Percentiles rank a stretch among this genome's conserved stretches.
phyloP scores from a whole-genome alignment of 2,888 invertebrate genomes.

The Beris morrisii region DNA sequence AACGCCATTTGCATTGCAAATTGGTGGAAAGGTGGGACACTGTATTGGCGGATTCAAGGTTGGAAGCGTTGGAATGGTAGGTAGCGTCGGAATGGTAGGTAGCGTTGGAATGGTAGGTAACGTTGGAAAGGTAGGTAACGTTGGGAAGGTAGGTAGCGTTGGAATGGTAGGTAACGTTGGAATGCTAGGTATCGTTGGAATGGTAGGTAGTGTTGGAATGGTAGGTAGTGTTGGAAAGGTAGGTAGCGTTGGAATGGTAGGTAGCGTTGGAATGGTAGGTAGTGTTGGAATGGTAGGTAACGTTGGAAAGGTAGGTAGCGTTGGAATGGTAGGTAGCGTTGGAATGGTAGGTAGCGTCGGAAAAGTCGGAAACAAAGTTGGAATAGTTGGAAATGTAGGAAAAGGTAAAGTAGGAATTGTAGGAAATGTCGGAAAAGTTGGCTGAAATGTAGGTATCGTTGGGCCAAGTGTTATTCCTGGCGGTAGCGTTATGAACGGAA shows the following conservation, averaged over 20 bases:
- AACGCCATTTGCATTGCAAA: conserved; percentile 49
- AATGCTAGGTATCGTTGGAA: conserved; percentile 9
- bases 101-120: conserved; percentile 29
- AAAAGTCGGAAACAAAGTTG: conserved; percentile 28
- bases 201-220: conserved; percentile 17
- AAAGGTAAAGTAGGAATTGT: conserved; percentile 40
- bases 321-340: conserved; percentile 1
- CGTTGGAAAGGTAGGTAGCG: conserved; percentile 23
- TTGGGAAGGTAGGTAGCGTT: background rate
- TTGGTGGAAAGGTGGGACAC: conserved; percentile 47
- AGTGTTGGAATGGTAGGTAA: conserved; percentile 43
- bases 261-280: conserved; percentile 38
- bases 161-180: conserved; percentile 24
- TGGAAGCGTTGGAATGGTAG: conserved; percentile 24
- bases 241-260: conserved; percentile 27
- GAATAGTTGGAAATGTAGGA: conserved; percentile 40
- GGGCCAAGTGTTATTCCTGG: conserved; percentile 44
- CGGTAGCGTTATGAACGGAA: conserved; percentile 47
- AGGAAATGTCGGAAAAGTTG: conserved; percentile 32
- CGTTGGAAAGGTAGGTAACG: conserved; percentile 21
- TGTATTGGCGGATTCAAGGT: conserved; percentile 32
- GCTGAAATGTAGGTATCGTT: conserved; percentile 17
- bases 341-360: conserved; percentile 24
- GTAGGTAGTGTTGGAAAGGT: conserved; percentile 23
- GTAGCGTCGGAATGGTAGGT: conserved; percentile 18